Base-by-base conservation (phyloP, 2,113 vertebrate species). In the Brachyhypopomus gauderio region DNA sequence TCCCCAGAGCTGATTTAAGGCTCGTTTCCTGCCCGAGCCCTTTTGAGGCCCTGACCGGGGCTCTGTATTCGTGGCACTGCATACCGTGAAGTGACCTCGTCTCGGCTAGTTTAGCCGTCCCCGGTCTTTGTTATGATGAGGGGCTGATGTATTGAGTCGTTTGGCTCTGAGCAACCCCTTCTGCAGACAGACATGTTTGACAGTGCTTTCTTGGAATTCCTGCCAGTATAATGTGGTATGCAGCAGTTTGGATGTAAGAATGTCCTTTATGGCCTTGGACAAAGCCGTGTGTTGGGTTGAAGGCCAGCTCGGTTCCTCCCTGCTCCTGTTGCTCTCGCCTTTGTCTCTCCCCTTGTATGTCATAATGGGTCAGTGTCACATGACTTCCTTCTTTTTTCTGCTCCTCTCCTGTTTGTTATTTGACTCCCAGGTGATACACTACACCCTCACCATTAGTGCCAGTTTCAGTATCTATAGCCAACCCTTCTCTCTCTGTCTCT, bases 1-100 rank as follows among this genome's bases (percentile, higher is more conserved):
- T 85, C 79, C 56, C 63, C 80, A 75, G 63, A 86, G 80, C 86
- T 86, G 74, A 45, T 45, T 72, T 38, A 85, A 78, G 81, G 71
- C 81, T 84, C 12, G 62, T 63, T 78, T 81, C 77, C 69, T 75
- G 3, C 59, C 72, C 70, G 23, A n/a, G 64, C 14, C 55, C 38
- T 81, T 63, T 66, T 45, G 66, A 27, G 69, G 48, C 45, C 58
- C 27, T 8, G 14, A 25, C 25, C 0, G 3, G 19, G 60, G 11
- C 2, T 75, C 19, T 4, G 9, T 41, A 59, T 60, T 14, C 4
- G 38, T 5, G 8, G 7, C 1, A 22, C 20, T 38, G 20, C 66
- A n/a, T 69, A 38, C 8, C 20, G 17, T 3, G 19, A 16, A 25
- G 0, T 52, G n/a, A 17, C 7, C 12, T 27, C 27, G 25, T 7